phyloP scores from a whole-genome alignment of 2,113 vertebrate genomes.

The Oncorhynchus clarkii region DNA sequence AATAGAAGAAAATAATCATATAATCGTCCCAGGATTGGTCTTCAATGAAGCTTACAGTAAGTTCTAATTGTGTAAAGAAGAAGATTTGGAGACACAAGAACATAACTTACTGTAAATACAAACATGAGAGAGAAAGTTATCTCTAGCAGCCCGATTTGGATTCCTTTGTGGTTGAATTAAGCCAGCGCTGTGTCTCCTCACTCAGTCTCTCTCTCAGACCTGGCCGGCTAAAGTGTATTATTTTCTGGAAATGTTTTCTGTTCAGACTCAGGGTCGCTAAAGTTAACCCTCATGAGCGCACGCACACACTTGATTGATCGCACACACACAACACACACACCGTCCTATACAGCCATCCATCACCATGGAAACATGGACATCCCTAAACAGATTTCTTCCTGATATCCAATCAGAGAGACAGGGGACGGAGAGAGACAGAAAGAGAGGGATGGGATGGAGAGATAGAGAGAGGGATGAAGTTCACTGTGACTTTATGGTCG shows the following conservation, averaged over 20 bases:
- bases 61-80: slow-evolving; percentile 10
- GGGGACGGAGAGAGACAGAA: neutral
- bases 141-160: neutral
- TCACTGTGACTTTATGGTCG: neutral
- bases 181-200: slow-evolving; percentile 1
- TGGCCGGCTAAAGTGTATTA: slow-evolving; percentile 24
- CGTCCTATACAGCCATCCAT: too few relatives aligned
- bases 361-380: neutral
- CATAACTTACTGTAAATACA: neutral
- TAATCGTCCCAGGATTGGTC: neutral
- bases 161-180: neutral
- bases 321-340: neutral
- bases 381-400: neutral
- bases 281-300: slow-evolving; percentile 1
- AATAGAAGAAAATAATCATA: neutral
- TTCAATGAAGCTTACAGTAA: slow-evolving; percentile 7
- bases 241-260: slow-evolving; percentile 35
- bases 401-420: neutral
- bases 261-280: slow-evolving; percentile 26
- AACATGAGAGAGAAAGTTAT: neutral
- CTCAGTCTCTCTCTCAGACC: slow-evolving; percentile 9
- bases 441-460: neutral
- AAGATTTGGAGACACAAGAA: slow-evolving; percentile 1
- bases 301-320: neutral
- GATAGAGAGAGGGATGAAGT: too few relatives aligned